These are phyloP conservation scores for Ascidia mentula DNA, from an alignment of 23 tunicate genomes.

Conservation along the genomic window DNA sequence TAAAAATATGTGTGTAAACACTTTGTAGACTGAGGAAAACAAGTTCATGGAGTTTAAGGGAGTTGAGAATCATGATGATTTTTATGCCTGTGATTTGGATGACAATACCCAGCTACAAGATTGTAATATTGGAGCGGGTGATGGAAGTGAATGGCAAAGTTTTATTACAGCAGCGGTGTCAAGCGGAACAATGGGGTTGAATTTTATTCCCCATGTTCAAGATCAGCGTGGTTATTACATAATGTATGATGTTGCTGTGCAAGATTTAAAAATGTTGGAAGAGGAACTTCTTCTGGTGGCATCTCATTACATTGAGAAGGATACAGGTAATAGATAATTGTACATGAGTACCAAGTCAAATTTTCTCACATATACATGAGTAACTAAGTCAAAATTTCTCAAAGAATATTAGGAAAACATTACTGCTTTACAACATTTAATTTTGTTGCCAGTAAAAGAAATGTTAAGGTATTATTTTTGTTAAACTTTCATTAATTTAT, in stretches of 20 bases:
- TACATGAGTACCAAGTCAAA: too few relatives aligned
- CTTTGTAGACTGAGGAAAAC: slow-evolving; percentile 66
- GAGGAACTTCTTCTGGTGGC: slow-evolving; percentile 81
- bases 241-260: slow-evolving; percentile 71
- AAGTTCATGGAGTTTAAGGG: slow-evolving; percentile 82
- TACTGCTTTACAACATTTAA: too few relatives aligned
- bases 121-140: slow-evolving; percentile 5
- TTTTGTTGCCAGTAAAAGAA: too few relatives aligned
- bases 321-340: too few relatives aligned
- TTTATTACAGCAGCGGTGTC: slow-evolving; percentile 59
- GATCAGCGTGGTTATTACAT: slow-evolving; percentile 82
- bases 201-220: slow-evolving; percentile 62
- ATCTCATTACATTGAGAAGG: slow-evolving; percentile 69
- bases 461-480: too few relatives aligned
- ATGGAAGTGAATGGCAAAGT: slow-evolving; percentile 31
- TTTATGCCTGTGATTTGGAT: slow-evolving; percentile 57
- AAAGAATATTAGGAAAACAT: too few relatives aligned
- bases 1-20: background rate
- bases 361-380: too few relatives aligned
- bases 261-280: slow-evolving; percentile 64
- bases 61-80: slow-evolving; percentile 89
- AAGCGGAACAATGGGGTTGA: slow-evolving; percentile 38
- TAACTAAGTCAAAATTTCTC: too few relatives aligned
- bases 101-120: slow-evolving; percentile 13
- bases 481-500: too few relatives aligned